A percentile compares a stretch with the other conserved stretches of the same genome.
phyloP scores from a whole-genome alignment of 2,888 invertebrate genomes.

The Philonicus albiceps region DNA sequence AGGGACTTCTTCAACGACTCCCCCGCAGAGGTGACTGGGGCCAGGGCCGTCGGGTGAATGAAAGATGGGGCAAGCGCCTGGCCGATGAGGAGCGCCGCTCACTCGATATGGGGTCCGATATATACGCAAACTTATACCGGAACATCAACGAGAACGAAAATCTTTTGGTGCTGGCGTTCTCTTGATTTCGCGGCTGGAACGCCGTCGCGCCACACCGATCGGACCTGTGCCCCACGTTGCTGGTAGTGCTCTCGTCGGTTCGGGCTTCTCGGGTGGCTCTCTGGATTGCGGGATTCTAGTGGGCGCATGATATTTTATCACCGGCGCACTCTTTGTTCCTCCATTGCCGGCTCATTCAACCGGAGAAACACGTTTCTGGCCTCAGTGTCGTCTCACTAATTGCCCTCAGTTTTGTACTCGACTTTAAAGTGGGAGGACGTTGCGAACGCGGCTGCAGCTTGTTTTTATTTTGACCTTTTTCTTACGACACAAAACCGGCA shows the following conservation, averaged over 20 bases:
- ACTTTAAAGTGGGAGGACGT: constrained; percentile 46
- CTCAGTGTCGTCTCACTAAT: constrained; percentile 44
- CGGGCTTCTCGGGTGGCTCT: not conserved
- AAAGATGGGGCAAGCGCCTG: not conserved
- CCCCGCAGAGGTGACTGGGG: not conserved
- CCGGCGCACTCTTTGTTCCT: constrained; percentile 24
- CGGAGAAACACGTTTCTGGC: constrained; percentile 46
- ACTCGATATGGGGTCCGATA: not conserved
- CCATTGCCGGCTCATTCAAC: constrained; percentile 36
- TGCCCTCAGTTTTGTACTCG: constrained; percentile 47
- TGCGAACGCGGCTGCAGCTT: constrained; percentile 33
- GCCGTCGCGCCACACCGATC: not conserved
- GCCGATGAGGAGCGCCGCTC: not conserved
- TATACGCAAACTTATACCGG: not conserved
- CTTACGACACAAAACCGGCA: not conserved
- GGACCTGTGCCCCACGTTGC: not conserved
- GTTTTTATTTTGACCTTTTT: constrained; percentile 22
- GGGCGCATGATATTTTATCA: not conserved
- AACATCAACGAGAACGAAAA: not conserved
- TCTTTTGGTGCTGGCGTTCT: not conserved
- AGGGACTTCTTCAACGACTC: not conserved
- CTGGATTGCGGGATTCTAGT: not conserved
- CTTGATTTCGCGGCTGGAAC: not conserved
- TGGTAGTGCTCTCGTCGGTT: not conserved
- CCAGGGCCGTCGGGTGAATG: not conserved